phyloP scores from a whole-genome alignment of 2,888 invertebrate species.

The Dasypolia templi region DNA sequence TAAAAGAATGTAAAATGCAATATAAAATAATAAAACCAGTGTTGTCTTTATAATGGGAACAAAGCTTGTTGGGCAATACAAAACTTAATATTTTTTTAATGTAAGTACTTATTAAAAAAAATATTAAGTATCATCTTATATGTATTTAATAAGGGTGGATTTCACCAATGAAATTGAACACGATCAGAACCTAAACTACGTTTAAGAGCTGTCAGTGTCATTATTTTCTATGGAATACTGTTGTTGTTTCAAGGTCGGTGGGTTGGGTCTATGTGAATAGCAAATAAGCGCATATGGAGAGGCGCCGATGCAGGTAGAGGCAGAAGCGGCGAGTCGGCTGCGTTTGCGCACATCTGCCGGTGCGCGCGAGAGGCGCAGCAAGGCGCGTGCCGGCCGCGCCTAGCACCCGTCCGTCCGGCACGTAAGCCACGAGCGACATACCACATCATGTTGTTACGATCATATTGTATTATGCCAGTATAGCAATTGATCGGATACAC shows the following conservation, averaged over 20 bases:
- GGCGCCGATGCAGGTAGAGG: conserved; percentile 67
- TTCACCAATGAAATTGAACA: no score
- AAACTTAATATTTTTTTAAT: no score
- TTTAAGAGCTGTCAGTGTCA: no score
- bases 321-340: conserved; percentile 71
- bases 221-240: no score
- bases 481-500: neutral
- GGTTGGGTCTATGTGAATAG: conserved; percentile 64
- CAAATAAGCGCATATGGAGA: conserved; percentile 64
- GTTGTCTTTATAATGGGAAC: neutral
- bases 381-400: conserved; percentile 67
- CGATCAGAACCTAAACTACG: no score
- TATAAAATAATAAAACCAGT: neutral
- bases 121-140: conserved; percentile 23
- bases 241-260: conserved; percentile 63
- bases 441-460: conserved; percentile 30
- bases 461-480: neutral
- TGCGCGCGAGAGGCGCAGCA: conserved; percentile 74
- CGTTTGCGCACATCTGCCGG: conserved; percentile 84
- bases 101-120: no score
- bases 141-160: conserved; percentile 24
- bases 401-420: conserved; percentile 68
- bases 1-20: neutral
- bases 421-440: conserved; percentile 70
- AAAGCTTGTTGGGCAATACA: neutral